Base-by-base conservation (phyloP, 2,888 invertebrate genomes). In the Griposia aprilina region DNA sequence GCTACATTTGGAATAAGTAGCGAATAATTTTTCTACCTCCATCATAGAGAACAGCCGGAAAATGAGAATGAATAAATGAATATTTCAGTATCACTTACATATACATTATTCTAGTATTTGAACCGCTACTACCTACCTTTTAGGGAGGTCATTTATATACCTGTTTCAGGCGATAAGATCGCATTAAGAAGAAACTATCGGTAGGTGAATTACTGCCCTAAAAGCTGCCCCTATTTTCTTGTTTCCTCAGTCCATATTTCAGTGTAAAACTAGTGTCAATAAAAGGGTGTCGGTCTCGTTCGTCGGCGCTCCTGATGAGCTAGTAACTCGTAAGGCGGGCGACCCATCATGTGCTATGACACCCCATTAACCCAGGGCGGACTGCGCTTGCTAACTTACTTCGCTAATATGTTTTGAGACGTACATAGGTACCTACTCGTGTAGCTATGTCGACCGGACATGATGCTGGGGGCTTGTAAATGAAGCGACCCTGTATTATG, bases 341-440 rank as follows among this genome's bases (percentile, higher is more conserved):
- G 92, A 94, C 94, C 95, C 94, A 96, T 96, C 96, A 95, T 94
- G 91, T 90, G 90, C 93, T 93, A 95, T 96, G 96, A 96, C 96
- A 96, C 93, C 93, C 96, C 94, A 96, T 96, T 96, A 96, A 96
- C 95, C 94, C 93, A 90, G 88, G 91, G 85, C 91, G 90, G 90
- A 90, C 93, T 92, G 92, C 93, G 93, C 92, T 92, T 90, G 92
- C 92, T 93, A 94, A 94, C 94, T 94, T 94, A 94, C 93, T 89
- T 89, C 84, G 74, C 93, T 95, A 93, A 94, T 95, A 94, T 94
- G 95, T 95, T 94, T 93, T 91, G 91, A 93, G 92, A 93, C 82
- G 62, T 78, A 88, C 60, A 36, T 36, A 36, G 30, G 60, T 78
- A 88, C 60, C 69, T 70, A 83, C 50, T 78, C 36, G 63, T 81